Evolutionary conservation across 1,140 invertebrate species (phyloP).

Genomic region (Ceratina calcarata): DNA sequence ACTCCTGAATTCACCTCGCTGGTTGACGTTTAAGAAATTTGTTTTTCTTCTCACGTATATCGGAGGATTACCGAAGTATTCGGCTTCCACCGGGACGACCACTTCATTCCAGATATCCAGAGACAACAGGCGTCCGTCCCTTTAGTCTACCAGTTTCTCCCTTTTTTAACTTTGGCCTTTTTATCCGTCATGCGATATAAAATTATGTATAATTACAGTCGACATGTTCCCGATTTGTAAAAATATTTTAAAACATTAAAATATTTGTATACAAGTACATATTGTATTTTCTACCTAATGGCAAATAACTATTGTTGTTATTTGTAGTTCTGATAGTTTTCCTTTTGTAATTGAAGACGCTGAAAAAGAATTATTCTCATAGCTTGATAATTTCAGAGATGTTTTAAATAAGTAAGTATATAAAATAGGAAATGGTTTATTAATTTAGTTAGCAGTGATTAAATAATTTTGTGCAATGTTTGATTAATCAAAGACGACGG

Average conservation of each 20-base stretch:
- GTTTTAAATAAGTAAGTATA: too few relatives aligned
- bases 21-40: constrained; percentile 73
- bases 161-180: constrained; percentile 28
- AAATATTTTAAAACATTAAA: too few relatives aligned
- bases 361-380: neutral
- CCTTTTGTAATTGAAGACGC: neutral
- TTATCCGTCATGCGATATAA: constrained; percentile 1
- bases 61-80: constrained; percentile 68
- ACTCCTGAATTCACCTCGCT: constrained; percentile 52
- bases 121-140: constrained; percentile 47
- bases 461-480: neutral
- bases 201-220: neutral
- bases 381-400: too few relatives aligned
- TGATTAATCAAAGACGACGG: neutral
- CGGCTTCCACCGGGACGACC: constrained; percentile 45
- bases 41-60: constrained; percentile 73
- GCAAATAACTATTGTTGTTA: too few relatives aligned
- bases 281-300: too few relatives aligned
- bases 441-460: neutral
- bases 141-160: constrained; percentile 21
- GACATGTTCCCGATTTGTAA: too few relatives aligned
- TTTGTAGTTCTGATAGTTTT: too few relatives aligned
- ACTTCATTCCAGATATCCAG: constrained; percentile 57
- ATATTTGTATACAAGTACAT: too few relatives aligned
- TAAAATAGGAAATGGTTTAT: too few relatives aligned